Conservation (phyloP, 2,113 vertebrate species). For the Heteronetta atricapilla region DNA sequence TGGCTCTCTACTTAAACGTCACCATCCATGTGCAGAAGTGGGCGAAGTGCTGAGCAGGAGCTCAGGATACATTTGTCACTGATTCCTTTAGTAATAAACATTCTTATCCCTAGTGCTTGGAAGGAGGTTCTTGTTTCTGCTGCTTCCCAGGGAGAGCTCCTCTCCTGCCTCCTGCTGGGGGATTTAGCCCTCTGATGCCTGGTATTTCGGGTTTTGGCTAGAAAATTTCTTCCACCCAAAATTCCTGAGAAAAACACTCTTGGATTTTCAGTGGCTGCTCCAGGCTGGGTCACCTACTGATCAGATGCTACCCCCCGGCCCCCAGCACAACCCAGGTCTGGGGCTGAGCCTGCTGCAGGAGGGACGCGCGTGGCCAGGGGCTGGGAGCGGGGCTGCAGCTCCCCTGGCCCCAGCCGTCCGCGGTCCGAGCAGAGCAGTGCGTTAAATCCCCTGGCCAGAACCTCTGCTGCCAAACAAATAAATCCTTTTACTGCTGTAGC, state of each 20-base stretch:
- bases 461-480: not conserved
- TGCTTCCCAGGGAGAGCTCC: not conserved
- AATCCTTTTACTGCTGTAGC: not conserved
- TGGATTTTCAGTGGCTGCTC: not conserved
- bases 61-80: not conserved
- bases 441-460: not conserved
- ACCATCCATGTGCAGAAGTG: not conserved
- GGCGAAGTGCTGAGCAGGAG: not conserved
- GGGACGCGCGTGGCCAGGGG: not conserved
- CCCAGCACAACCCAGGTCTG: not conserved
- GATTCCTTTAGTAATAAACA: constrained; percentile 22
- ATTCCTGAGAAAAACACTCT: not conserved
- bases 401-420: accelerated
- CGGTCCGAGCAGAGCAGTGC: not conserved
- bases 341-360: not conserved
- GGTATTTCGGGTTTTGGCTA: not conserved
- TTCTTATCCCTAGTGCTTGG: not conserved
- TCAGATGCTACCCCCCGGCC: not conserved
- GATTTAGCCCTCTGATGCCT: not conserved
- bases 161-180: not conserved
- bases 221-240: not conserved
- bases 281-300: not conserved
- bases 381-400: not conserved
- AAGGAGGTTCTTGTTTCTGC: not conserved
- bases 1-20: not conserved